These are phyloP conservation scores for Tinea pellionella DNA, from an alignment of 2,888 invertebrate species.

Conservation along the genomic window DNA sequence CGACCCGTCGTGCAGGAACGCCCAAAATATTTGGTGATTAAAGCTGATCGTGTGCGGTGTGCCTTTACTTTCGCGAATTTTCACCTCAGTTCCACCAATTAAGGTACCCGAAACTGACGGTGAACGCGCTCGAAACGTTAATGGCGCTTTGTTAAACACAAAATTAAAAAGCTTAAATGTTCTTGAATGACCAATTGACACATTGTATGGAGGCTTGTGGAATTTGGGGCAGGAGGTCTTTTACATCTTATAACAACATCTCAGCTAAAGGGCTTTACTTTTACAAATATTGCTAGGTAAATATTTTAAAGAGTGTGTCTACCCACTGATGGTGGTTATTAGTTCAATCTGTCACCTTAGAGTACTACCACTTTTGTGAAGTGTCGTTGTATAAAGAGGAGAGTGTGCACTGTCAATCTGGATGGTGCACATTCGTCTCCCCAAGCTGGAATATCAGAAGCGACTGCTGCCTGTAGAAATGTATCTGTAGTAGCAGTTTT, in stretches of 20 bases:
- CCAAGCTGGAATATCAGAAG: too few relatives aligned
- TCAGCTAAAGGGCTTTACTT: background rate
- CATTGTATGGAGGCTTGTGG: background rate
- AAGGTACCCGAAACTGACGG: constrained; percentile 14
- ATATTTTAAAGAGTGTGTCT: background rate
- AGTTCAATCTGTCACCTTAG: too few relatives aligned
- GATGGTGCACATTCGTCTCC: too few relatives aligned
- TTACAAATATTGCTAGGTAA: background rate
- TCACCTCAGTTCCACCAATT: constrained; percentile 17
- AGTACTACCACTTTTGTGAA: too few relatives aligned
- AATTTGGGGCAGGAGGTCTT: background rate
- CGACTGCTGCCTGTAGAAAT: too few relatives aligned
- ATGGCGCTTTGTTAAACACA: background rate
- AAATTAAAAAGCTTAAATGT: background rate
- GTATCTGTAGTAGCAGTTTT: too few relatives aligned
- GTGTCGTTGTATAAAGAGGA: too few relatives aligned
- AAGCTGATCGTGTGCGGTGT: constrained; percentile 37
- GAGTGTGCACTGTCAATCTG: too few relatives aligned
- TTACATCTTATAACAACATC: background rate
- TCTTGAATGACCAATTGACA: background rate
- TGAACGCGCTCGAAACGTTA: background rate
- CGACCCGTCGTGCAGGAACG: constrained; percentile 53
- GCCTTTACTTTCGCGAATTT: constrained; percentile 20
- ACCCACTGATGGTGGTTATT: too few relatives aligned
- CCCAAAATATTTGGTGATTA: constrained; percentile 59